Base-by-base conservation (phyloP, 2,113 vertebrate genomes). In the Numida meleagris region DNA sequence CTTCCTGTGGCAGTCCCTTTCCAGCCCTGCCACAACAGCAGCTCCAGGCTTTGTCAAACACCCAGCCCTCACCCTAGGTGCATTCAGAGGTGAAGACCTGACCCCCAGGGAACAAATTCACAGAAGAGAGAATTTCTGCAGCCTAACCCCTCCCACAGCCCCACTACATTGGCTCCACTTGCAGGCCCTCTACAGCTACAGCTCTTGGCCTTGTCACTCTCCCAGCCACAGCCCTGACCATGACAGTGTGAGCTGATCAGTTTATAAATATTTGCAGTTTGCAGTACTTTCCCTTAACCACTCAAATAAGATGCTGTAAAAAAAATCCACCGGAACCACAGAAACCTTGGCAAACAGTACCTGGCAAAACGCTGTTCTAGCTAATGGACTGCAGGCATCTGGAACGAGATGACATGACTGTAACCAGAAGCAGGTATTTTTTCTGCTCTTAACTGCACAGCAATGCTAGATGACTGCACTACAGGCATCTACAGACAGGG, bases 31-130 rank as follows among this genome's bases (percentile, higher is more conserved):
- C 24, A 33, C 29, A 50, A 33, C 8, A 14, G 24, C 34, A 67
- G 29, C n/a, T 20, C 51, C 34, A 65, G 0, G 0, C 7, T 15
- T 72, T 51, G 62, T 55, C 50, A 19, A 10, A 20, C 15, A 58
- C 66, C 3, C 4, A 6, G 17, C 24, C n/a, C 45, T 20, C 45
- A 71, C 12, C 17, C 12, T 59, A 25, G 21, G 4, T 58, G 55
- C 18, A 21, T 70, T 91, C 51, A 66, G 36, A 81, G 25, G 23
- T 31, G 50, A 71, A 82, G 42, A 38, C 23, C 12, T 58, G 55
- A 58, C 11, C 55, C 55, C 55, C 19, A n/a, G 17, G 31, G 16
- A 72, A 34, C 45, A 88, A 19, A 12, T 33, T 61, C 17, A 77
- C 34, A 36, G 20, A 70, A 27, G 8, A 71, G 27, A n/a, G 34